Evolutionary conservation across 2,888 invertebrate genomes (phyloP), one percentile per base, ranked within the genome.

Genomic region (Prenolepis imparis): DNA sequence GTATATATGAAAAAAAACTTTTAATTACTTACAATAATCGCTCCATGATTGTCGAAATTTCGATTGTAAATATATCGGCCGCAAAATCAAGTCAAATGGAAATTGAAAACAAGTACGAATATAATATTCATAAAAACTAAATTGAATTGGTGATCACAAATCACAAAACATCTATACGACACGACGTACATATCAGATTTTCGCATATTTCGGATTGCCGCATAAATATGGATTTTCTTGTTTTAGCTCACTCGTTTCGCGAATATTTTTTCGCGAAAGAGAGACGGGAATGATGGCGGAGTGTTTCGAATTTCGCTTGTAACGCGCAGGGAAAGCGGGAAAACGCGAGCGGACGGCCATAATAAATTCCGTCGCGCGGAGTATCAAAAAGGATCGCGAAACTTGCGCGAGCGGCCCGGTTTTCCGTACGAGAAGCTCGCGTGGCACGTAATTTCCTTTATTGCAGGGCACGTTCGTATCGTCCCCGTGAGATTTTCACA

Each of bases 361-460:
- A 85, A 89, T 88, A 89, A 89, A 88, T 89, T 89, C 81, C 72
- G 66, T 73, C 59, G 59, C 59, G 59, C 67, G 63, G 83, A 82
- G 61, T 67, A 83, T 77, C 82, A 78, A 85, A 72, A 85, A 78
- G 68, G 88, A 86, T 86, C 83, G 78, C 73, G 84, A 83, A 83
- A 89, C 88, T 88, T 77, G 81, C 52, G 74, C 8, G n/a, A 88
- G 74, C 86, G 84, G 84, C 86, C 80, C 81, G 83, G 73, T 81
- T 80, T 89, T 83, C 83, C 61, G 48, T 57, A 36, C 57, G 72
- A 72, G 68, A 66, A 61, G 15, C 57, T 73, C 68, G 36, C 61
- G 44, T 59, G 55, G 72, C 85, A 57, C 75, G 68, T 87, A 85
- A 88, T 87, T 87, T 84, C 80, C 81, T 67, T 72, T 83, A 77